Evolutionary conservation across 2,888 invertebrate genomes (phyloP).

Genomic region (Orthosia cruda): DNA sequence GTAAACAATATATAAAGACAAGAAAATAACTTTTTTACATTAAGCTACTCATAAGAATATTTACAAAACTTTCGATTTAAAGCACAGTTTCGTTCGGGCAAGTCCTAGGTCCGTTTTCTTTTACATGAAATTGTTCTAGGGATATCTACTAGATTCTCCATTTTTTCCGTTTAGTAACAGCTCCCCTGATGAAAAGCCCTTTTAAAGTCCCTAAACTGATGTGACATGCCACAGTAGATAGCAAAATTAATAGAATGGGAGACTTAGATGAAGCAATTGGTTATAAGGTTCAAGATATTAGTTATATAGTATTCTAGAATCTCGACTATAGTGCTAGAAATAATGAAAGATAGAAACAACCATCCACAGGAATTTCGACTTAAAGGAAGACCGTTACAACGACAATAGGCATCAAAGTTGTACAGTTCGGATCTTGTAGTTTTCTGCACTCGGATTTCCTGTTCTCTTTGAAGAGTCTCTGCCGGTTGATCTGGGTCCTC

Average conservation of each 20-base stretch:
- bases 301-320: constrained; percentile 95
- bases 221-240: constrained; percentile 99
- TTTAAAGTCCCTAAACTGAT: constrained; percentile 98
- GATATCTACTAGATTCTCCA: constrained; percentile 95
- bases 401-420: constrained; percentile 97
- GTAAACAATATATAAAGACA: constrained; percentile 57
- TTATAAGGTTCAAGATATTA: constrained; percentile 95
- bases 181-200: constrained; percentile 94
- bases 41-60: constrained; percentile 65
- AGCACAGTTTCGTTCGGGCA: constrained; percentile 97
- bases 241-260: constrained; percentile 98
- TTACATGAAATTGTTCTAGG: too few species aligned
- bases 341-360: constrained; percentile 96
- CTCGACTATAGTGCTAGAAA: constrained; percentile 94
- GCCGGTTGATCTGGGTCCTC: constrained; percentile 95
- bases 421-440: constrained; percentile 95
- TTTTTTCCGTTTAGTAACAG: constrained; percentile 93
- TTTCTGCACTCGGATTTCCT: constrained; percentile 95
- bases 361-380: constrained; percentile 96
- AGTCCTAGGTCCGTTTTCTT: constrained; percentile 96
- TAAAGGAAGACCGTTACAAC: constrained; percentile 96
- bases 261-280: constrained; percentile 97
- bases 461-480: constrained; percentile 95
- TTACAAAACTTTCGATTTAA: constrained; percentile 81
- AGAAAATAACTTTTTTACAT: constrained; percentile 48